Evolutionary conservation across 2,113 vertebrate genomes (phyloP), one percentile per base, ranked within the genome.

Genomic region (Chamaetylas fuelleborni): DNA sequence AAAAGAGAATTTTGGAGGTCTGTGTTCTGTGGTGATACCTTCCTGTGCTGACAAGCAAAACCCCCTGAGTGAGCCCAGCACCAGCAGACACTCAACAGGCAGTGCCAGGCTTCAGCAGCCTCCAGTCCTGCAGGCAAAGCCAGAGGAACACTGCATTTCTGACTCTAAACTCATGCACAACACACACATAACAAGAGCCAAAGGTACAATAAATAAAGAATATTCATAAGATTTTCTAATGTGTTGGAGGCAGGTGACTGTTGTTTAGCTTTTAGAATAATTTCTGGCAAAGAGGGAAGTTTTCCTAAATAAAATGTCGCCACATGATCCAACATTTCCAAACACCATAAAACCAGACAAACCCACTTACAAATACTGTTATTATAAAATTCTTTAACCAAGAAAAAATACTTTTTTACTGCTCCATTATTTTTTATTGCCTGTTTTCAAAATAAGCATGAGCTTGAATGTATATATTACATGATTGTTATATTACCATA

Each of bases 391-490:
- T 45, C 26, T 92, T 90, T 88, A 96, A 51, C 40, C 26, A 74
- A 67, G 28, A 71, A 91, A 84, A 93, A 73, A 33, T 40, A 81
- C 23, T 43, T 87, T 74, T 82, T 79, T 64, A 73, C 38, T 67
- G 66, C 31, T 87, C 34, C 24, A 38, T 83, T 95, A 65, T 86
- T 92, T 92, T 83, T 82, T 92, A 81, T 34, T 78, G 64, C 8
- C 20, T 71, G 7, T 73, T 95, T 81, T 89, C 65, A 83, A 95
- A 91, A 90, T 54, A 90, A 94, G 34, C 48, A 58, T 13, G 19
- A 85, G 24, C 54, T 40, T 61, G 61, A 84, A 67, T 1, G 1
- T 54, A 22, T 25, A 31, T 34, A 47, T 58, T 58, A 34, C 25
- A 23, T 82, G 43, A 45, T 6, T 78, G 40, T 60, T 80, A 74